A percentile compares a stretch with the other conserved stretches of the same genome.
Evolutionary conservation across 2,888 invertebrate genomes (phyloP).

Genomic region (Rhagium mordax): DNA sequence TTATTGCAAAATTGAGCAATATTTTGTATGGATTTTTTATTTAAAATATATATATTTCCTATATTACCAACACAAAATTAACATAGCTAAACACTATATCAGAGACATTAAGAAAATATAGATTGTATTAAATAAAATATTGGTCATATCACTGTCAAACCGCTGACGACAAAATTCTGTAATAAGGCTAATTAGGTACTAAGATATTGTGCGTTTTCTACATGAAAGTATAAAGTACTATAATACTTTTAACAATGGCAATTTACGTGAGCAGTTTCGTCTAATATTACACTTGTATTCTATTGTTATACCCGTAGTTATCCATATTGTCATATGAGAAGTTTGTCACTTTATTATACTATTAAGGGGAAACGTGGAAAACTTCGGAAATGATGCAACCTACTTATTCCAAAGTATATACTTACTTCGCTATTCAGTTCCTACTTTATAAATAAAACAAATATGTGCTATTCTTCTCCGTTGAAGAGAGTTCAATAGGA

Average conservation of each 20-base stretch:
- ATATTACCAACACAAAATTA: too few relatives aligned
- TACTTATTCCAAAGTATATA: background rate
- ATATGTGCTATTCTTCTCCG: background rate
- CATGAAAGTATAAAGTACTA: background rate
- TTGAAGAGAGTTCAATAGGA: background rate
- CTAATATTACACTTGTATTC: slow-evolving; percentile 8
- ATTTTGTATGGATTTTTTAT: too few relatives aligned
- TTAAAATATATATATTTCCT: too few relatives aligned
- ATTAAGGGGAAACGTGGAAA: slow-evolving; percentile 12
- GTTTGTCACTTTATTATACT: slow-evolving; percentile 9
- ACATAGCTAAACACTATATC: too few relatives aligned
- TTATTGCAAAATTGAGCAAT: too few relatives aligned
- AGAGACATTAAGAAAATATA: too few relatives aligned
- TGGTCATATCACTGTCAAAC: too few relatives aligned
- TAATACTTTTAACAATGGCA: background rate
- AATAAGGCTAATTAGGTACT: too few relatives aligned
- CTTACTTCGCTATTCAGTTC: background rate
- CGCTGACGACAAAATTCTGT: too few relatives aligned
- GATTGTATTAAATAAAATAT: too few relatives aligned
- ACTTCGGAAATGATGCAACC: slow-evolving; percentile 1
- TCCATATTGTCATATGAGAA: slow-evolving; percentile 1
- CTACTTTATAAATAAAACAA: background rate
- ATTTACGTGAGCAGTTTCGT: background rate
- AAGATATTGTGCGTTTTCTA: too few relatives aligned
- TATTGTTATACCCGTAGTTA: slow-evolving; percentile 13